Evolutionary conservation across 2,797 vertebrate genomes (phyloP).

Genomic region (Macroramphosus scolopax): DNA sequence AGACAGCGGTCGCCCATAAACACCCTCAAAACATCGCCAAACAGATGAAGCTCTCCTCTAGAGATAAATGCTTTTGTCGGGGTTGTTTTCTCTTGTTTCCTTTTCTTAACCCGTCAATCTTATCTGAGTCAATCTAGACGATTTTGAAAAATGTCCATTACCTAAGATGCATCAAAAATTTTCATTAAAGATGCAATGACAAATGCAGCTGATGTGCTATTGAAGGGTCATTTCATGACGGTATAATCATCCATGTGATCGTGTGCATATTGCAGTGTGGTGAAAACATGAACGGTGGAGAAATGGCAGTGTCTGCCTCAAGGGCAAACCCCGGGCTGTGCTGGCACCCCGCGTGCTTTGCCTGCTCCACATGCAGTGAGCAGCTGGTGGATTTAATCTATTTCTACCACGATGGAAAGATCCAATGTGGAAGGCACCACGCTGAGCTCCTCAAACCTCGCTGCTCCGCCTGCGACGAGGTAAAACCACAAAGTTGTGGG

Average conservation of each 20-base stretch:
- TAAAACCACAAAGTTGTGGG: slow-evolving; percentile 47
- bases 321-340: slow-evolving; percentile 86
- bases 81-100: no score
- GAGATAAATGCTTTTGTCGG: no score
- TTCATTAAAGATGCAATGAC: no score
- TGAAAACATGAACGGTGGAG: slow-evolving; percentile 85
- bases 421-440: slow-evolving; percentile 96
- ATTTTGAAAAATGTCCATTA: no score
- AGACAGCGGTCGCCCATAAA: no score
- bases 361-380: slow-evolving; percentile 91
- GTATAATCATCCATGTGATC: slow-evolving; percentile 21
- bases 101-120: no score
- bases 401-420: slow-evolving; percentile 96
- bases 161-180: no score
- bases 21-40: no score
- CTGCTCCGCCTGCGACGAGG: slow-evolving; percentile 97
- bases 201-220: no score
- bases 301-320: slow-evolving; percentile 90
- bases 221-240: neutral
- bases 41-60: no score
- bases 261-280: slow-evolving; percentile 62
- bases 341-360: slow-evolving; percentile 95
- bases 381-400: slow-evolving; percentile 97
- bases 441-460: slow-evolving; percentile 96
- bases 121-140: no score